A percentile compares a stretch with the other conserved stretches of the same genome.
Evolutionary conservation across 2,797 vertebrate genomes (phyloP).

Genomic region (Fundulus diaphanus): DNA sequence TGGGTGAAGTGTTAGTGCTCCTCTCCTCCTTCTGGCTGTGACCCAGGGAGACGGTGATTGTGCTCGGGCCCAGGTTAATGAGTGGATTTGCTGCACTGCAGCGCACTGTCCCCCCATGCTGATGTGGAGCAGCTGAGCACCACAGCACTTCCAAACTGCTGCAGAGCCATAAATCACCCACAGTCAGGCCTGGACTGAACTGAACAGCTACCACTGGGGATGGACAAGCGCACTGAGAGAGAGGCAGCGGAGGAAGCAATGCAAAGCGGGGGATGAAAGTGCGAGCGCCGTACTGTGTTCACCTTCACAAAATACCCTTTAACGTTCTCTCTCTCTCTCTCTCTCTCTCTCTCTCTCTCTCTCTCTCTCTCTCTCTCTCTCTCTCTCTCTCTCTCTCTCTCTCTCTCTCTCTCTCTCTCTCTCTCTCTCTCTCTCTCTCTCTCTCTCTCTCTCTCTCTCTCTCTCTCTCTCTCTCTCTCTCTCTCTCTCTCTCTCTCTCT

Average conservation of each 20-base stretch:
- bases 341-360: too few species aligned
- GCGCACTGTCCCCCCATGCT: slow-evolving; percentile 77
- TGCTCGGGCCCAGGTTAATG: slow-evolving; percentile 78
- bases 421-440: slow-evolving; percentile 34
- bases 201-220: slow-evolving; percentile 66
- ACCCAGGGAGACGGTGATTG: slow-evolving; percentile 71
- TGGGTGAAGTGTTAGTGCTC: slow-evolving; percentile 47
- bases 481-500: slow-evolving; percentile 34
- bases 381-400: slow-evolving; percentile 34
- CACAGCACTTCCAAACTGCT: slow-evolving; percentile 76
- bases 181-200: slow-evolving; percentile 62
- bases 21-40: slow-evolving; percentile 51
- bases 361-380: slow-evolving; percentile 34
- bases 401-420: slow-evolving; percentile 34
- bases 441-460: slow-evolving; percentile 34
- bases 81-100: slow-evolving; percentile 85
- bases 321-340: slow-evolving; percentile 36
- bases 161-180: slow-evolving; percentile 85
- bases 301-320: slow-evolving; percentile 55
- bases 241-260: slow-evolving; percentile 34
- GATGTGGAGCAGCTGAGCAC: slow-evolving; percentile 82
- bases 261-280: slow-evolving; percentile 16
- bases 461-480: slow-evolving; percentile 34
- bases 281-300: slow-evolving; percentile 27
- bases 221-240: slow-evolving; percentile 58